phyloP scores from a whole-genome alignment of 2,888 invertebrate species.

The Scaptomyza caliginosa region DNA sequence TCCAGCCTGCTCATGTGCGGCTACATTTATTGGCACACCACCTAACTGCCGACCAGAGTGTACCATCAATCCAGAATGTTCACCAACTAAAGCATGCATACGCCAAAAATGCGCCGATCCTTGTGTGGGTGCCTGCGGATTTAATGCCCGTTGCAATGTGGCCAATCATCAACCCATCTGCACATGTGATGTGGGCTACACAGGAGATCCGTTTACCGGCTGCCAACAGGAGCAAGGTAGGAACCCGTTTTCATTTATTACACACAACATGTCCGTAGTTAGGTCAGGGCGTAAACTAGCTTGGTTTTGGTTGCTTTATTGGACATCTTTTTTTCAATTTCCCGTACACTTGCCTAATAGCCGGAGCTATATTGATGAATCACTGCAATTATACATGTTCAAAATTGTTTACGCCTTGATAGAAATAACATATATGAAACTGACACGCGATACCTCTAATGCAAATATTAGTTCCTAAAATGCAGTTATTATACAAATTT shows the following conservation, averaged over 20 bases:
- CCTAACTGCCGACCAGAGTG: slow-evolving; percentile 88
- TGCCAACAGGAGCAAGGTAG: slow-evolving; percentile 85
- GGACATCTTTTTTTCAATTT: slow-evolving; percentile 53
- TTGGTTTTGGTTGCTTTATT: slow-evolving; percentile 85
- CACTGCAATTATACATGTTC: slow-evolving; percentile 35
- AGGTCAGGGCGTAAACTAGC: slow-evolving; percentile 72
- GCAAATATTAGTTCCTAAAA: background rate
- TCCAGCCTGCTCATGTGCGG: slow-evolving; percentile 87
- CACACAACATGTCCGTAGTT: slow-evolving; percentile 38
- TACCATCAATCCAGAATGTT: slow-evolving; percentile 86
- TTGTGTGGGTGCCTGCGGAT: slow-evolving; percentile 88
- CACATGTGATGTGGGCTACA: slow-evolving; percentile 85
- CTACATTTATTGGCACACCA: slow-evolving; percentile 86
- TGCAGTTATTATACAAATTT: background rate
- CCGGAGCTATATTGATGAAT: slow-evolving; percentile 21
- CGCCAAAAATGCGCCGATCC: slow-evolving; percentile 86
- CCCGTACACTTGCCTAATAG: slow-evolving; percentile 33
- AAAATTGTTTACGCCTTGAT: slow-evolving; percentile 58
- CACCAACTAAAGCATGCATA: slow-evolving; percentile 85
- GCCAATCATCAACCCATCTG: slow-evolving; percentile 85
- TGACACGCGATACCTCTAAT: slow-evolving; percentile 16
- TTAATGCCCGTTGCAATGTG: slow-evolving; percentile 87
- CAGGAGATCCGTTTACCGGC: slow-evolving; percentile 87
- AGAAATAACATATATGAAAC: slow-evolving; percentile 54
- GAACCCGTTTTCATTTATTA: slow-evolving; percentile 56